These are phyloP conservation scores for Montipora capitata DNA, from an alignment of 92 coral and sea anemone species.

Conservation along the genomic window DNA sequence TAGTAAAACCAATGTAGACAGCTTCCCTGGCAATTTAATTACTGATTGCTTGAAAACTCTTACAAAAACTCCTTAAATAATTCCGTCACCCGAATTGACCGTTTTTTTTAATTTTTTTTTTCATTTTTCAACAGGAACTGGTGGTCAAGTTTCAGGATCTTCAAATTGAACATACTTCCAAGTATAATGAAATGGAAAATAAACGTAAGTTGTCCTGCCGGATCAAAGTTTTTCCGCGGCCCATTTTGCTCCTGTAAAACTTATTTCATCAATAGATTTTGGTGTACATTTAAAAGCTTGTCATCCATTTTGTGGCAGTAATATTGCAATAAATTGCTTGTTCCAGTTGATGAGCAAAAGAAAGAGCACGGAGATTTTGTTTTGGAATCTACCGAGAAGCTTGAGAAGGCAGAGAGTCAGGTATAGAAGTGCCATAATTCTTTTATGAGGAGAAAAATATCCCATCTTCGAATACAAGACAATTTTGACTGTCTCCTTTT, in stretches of 20 bases:
- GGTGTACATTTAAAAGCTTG: too few species aligned
- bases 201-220: slow-evolving; percentile 71
- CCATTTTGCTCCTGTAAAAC: too few species aligned
- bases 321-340: neutral
- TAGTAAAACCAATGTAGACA: neutral
- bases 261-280: too few species aligned
- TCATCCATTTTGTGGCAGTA: too few species aligned
- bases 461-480: neutral
- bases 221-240: neutral
- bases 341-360: slow-evolving; percentile 84
- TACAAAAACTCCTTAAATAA: neutral
- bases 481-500: neutral
- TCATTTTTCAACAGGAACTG: slow-evolving; percentile 80
- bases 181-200: slow-evolving; percentile 81
- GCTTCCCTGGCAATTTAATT: too few species aligned
- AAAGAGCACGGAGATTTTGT: slow-evolving; percentile 68
- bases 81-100: too few species aligned
- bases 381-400: slow-evolving; percentile 78
- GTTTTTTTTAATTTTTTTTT: neutral
- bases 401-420: slow-evolving; percentile 80
- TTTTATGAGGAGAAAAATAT: neutral
- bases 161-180: slow-evolving; percentile 91
- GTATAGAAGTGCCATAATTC: slow-evolving; percentile 24
- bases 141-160: slow-evolving; percentile 93
- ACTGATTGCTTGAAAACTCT: neutral